Evolutionary conservation across 2,888 invertebrate species (phyloP).

Genomic region (Carterocephalus palaemon): DNA sequence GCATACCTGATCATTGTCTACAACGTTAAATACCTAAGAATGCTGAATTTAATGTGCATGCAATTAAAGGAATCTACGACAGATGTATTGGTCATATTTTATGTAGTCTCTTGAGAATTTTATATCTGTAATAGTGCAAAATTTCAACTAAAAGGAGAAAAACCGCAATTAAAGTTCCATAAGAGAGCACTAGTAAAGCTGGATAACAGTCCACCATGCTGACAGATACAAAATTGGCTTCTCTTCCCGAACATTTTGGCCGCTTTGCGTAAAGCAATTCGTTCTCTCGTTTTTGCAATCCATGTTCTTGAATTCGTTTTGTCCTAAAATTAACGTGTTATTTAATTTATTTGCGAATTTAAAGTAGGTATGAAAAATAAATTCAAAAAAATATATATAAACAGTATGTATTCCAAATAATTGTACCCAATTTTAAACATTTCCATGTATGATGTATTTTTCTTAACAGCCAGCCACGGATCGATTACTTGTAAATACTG

Average conservation of each 20-base stretch:
- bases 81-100: no score
- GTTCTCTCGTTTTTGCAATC: slow-evolving; percentile 80
- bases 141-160: slow-evolving; percentile 48
- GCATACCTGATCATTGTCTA: slow-evolving; percentile 5
- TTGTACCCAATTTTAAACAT: slow-evolving; percentile 81
- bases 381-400: not conserved
- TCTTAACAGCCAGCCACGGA: slow-evolving; percentile 81
- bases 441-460: slow-evolving; percentile 80
- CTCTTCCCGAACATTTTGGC: slow-evolving; percentile 81
- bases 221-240: slow-evolving; percentile 81
- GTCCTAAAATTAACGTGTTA: slow-evolving; percentile 41
- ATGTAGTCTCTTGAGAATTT: slow-evolving; percentile 26
- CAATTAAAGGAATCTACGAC: not conserved
- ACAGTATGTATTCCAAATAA: not conserved
- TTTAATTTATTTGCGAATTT: not conserved
- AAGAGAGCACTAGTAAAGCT: slow-evolving; percentile 56
- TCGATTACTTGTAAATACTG: slow-evolving; percentile 81
- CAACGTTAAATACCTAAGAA: not conserved
- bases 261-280: slow-evolving; percentile 80
- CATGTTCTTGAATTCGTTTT: slow-evolving; percentile 68
- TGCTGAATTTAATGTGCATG: not conserved
- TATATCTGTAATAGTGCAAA: slow-evolving; percentile 38
- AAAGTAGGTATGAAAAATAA: not conserved
- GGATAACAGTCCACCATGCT: slow-evolving; percentile 81
- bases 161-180: slow-evolving; percentile 51